phyloP scores from a whole-genome alignment of 2,113 vertebrate species.

The Dendrocopos noguchii region DNA sequence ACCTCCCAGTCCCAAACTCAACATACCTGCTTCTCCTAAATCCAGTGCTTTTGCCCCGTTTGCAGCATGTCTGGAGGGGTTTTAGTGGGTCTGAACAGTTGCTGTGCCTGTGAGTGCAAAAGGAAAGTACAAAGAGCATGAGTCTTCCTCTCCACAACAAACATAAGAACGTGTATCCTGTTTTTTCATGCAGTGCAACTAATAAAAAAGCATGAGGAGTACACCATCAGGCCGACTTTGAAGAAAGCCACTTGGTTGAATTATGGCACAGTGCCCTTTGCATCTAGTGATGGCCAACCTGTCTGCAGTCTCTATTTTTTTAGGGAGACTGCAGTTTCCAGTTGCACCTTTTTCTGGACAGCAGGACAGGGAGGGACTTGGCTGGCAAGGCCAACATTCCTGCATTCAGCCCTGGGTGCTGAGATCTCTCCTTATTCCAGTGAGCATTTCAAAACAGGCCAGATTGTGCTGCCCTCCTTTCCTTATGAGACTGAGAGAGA shows the following conservation, averaged over 20 bases:
- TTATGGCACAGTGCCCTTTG: not conserved
- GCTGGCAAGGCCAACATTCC: not conserved
- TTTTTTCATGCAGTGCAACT: not conserved
- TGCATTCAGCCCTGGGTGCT: accelerated
- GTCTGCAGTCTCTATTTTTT: not conserved
- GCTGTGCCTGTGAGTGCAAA: not conserved
- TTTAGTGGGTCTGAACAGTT: accelerated
- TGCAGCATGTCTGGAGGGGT: not conserved
- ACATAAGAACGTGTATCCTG: not conserved
- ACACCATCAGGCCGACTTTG: not conserved
- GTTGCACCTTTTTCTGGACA: not conserved
- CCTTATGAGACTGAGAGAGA: not conserved
- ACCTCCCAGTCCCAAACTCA: not conserved
- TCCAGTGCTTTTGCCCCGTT: not conserved
- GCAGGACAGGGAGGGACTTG: not conserved
- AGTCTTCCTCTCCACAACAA: not conserved
- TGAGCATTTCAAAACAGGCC: not conserved
- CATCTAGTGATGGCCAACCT: accelerated
- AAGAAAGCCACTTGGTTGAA: not conserved
- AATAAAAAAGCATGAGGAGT: not conserved
- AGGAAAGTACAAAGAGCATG: not conserved
- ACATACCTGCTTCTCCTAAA: not conserved
- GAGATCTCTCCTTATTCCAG: not conserved
- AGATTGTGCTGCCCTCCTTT: not conserved
- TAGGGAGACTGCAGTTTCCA: not conserved